These are phyloP conservation scores for Sorex araneus DNA, from an alignment of 2,113 vertebrate species.

Conservation along the genomic window DNA sequence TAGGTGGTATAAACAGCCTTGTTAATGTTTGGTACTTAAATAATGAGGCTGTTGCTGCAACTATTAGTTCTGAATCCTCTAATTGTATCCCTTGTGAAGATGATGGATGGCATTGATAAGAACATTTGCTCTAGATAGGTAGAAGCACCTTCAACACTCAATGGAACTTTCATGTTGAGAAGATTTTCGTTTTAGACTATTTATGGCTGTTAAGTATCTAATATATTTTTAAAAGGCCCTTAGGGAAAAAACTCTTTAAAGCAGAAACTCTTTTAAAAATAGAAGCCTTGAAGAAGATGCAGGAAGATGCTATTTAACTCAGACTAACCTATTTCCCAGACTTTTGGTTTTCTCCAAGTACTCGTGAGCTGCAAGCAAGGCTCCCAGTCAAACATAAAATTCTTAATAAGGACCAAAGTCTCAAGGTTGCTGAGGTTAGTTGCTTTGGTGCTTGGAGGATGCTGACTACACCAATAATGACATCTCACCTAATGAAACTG, in stretches of 20 bases:
- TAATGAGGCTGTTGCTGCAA: conserved; percentile 56
- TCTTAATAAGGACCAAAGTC: conserved; percentile 49
- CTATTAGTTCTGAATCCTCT: background rate
- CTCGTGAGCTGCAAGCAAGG: background rate
- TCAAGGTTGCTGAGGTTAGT: conserved; percentile 67
- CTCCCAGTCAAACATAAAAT: conserved; percentile 31
- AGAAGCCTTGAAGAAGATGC: background rate
- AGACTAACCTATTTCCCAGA: background rate
- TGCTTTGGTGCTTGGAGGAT: conserved; percentile 68
- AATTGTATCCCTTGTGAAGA: conserved; percentile 63
- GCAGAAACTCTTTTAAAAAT: conserved; percentile 22
- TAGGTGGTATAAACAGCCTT: conserved; percentile 59
- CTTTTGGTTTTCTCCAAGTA: conserved; percentile 3
- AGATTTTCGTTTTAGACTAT: conserved; percentile 20
- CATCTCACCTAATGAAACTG: conserved; percentile 68
- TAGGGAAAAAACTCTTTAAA: background rate
- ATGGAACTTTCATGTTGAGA: background rate
- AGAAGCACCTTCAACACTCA: conserved; percentile 44
- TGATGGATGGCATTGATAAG: conserved; percentile 45
- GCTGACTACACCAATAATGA: conserved; percentile 65
- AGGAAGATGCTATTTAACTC: background rate
- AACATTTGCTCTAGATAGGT: conserved; percentile 47
- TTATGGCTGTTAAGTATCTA: conserved; percentile 43
- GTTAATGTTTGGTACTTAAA: conserved; percentile 62
- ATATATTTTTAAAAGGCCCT: background rate